phyloP scores from a whole-genome alignment of 2,113 vertebrate species.

The Scortum barcoo region DNA sequence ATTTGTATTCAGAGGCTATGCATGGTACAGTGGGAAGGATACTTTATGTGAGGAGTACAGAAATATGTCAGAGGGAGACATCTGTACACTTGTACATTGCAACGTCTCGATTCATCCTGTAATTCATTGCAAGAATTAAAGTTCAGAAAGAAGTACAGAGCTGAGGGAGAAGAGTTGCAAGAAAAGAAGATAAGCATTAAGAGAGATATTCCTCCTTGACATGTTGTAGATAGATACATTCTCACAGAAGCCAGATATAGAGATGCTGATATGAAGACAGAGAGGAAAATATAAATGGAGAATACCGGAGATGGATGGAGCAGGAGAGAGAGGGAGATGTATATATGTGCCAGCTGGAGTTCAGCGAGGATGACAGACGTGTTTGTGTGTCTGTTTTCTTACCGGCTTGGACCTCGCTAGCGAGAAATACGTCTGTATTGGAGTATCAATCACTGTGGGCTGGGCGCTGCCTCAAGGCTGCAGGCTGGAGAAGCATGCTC shows the following conservation, averaged over 20 bases:
- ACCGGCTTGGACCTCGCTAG: conserved; percentile 45
- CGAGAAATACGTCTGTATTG: conserved; percentile 48
- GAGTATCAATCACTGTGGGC: conserved; percentile 68
- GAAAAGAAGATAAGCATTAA: conserved; percentile 42
- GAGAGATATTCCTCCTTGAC: conserved; percentile 37
- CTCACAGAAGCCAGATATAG: conserved; percentile 50
- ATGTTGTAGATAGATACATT: conserved; percentile 56
- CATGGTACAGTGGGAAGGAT: conserved; percentile 12
- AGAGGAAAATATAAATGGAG: conserved; percentile 56
- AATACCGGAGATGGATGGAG: conserved; percentile 59
- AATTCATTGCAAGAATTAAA: conserved; percentile 5
- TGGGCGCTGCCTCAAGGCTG: conserved; percentile 71
- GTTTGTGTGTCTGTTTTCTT: conserved; percentile 54
- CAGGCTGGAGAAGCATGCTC: conserved; percentile 40
- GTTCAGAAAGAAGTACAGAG: conserved; percentile 12
- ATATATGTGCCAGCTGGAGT: conserved; percentile 49
- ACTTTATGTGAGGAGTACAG: background rate
- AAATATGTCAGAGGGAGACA: background rate
- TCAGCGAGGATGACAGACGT: conserved; percentile 53
- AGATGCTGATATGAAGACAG: conserved; percentile 54
- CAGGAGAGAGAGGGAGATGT: conserved; percentile 30
- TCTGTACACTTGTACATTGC: conserved; percentile 15
- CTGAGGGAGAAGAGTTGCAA: conserved; percentile 21
- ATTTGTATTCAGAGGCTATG: conserved; percentile 23
- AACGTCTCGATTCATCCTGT: background rate